Conservation (phyloP, 2,888 invertebrate species). For the Agrenia bidenticulata region DNA sequence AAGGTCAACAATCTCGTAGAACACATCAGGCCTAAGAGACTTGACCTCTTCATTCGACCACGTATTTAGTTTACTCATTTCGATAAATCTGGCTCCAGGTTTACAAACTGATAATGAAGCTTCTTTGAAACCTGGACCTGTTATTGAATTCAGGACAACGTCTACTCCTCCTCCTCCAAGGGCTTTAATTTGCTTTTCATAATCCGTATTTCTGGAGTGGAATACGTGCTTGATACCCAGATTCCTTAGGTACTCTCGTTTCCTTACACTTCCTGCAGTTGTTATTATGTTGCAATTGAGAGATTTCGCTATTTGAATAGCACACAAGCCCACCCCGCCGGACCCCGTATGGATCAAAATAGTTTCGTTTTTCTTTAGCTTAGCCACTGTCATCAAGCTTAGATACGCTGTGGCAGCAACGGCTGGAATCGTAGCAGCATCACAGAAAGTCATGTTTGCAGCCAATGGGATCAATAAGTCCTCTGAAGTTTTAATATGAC, state of each 20-base stretch:
- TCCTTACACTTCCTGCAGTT: conserved; percentile 37
- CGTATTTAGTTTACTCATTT: conserved; percentile 34
- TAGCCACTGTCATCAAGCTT: conserved; percentile 27
- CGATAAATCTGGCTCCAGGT: conserved; percentile 23
- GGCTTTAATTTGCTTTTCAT: conserved; percentile 21
- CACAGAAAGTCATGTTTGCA: conserved; percentile 20
- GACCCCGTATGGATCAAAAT: conserved; percentile 36
- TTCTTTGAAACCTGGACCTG: conserved; percentile 34
- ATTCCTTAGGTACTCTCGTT: conserved; percentile 29
- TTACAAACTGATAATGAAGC: conserved; percentile 22
- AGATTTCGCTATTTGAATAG: conserved; percentile 34
- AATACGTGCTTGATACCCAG: conserved; percentile 37
- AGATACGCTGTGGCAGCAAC: conserved; percentile 28
- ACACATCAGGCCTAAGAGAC: conserved; percentile 23
- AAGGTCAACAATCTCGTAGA: conserved; percentile 29
- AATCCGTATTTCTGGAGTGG: conserved; percentile 33
- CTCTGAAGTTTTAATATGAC: conserved; percentile 21
- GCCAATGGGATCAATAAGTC: conserved; percentile 16
- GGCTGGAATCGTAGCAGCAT: conserved; percentile 30
- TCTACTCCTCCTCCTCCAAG: conserved; percentile 26
- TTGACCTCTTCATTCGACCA: conserved; percentile 30
- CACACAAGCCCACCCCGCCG: conserved; percentile 40
- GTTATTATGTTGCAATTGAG: conserved; percentile 31
- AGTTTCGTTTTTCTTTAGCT: conserved; percentile 23
- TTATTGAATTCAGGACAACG: conserved; percentile 33